These are phyloP conservation scores for Zaprionus capensis DNA, from an alignment of 1,140 invertebrate genomes.

Conservation along the genomic window DNA sequence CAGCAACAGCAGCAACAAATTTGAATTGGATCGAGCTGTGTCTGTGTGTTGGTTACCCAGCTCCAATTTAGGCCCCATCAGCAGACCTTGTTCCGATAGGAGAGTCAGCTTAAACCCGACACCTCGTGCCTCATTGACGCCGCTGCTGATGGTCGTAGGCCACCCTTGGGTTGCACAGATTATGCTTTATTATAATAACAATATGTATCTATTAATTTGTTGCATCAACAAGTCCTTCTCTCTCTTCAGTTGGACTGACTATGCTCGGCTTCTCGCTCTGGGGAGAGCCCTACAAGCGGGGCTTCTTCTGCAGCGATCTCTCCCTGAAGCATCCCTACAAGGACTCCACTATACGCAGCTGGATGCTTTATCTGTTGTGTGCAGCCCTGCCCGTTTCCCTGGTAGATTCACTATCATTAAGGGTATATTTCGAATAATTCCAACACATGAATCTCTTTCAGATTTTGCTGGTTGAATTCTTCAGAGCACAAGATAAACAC, in stretches of 20 bases:
- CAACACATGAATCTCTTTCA: background rate
- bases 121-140: conserved; percentile 26
- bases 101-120: conserved; percentile 58
- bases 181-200: background rate
- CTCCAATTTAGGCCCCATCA: conserved; percentile 72
- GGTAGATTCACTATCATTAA: conserved; percentile 86
- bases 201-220: background rate
- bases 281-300: conserved; percentile 92
- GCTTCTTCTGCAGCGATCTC: conserved; percentile 98
- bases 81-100: conserved; percentile 53
- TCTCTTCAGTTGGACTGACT: conserved; percentile 88
- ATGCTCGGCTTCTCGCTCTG: conserved; percentile 89
- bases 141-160: background rate
- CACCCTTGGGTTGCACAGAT: conserved; percentile 33
- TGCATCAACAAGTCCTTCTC: background rate
- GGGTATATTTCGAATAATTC: background rate
- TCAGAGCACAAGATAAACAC: conserved; percentile 57
- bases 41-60: conserved; percentile 59
- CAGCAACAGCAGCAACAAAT: conserved; percentile 14
- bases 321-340: conserved; percentile 94
- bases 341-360: conserved; percentile 91
- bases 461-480: conserved; percentile 76
- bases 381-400: conserved; percentile 89
- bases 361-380: conserved; percentile 91
- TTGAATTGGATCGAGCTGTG: conserved; percentile 35